Evolutionary conservation across 2,888 invertebrate species (phyloP).

Genomic region (Harpagoxenus sublaevis): DNA sequence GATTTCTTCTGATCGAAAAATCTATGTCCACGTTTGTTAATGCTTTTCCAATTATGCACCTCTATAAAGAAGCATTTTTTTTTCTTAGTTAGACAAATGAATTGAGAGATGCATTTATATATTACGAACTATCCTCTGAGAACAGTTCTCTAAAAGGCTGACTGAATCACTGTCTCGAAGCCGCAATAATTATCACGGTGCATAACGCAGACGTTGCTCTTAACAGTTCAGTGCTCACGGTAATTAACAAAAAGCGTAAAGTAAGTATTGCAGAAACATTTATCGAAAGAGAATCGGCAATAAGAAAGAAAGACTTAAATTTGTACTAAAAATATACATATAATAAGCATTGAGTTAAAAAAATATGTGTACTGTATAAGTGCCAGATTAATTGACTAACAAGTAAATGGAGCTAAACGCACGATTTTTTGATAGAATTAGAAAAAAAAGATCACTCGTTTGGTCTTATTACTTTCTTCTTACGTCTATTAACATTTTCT

Average conservation of each 20-base stretch:
- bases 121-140: not conserved
- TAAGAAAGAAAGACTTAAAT: constrained; percentile 4
- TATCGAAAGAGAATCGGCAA: not conserved
- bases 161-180: not conserved
- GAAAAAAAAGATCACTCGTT: not conserved
- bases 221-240: not conserved
- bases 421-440: not conserved
- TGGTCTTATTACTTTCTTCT: not conserved
- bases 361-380: not conserved
- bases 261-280: constrained; percentile 8
- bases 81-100: not conserved
- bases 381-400: not conserved
- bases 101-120: not conserved
- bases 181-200: constrained; percentile 11
- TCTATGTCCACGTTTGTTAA: not conserved
- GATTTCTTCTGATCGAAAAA: not conserved
- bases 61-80: not conserved
- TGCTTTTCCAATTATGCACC: not conserved
- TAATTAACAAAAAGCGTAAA: constrained; percentile 1
- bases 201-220: constrained; percentile 17
- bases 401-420: not conserved
- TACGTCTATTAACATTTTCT: not conserved
- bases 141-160: not conserved
- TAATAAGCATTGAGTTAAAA: not conserved
- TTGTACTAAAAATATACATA: not conserved